These are phyloP conservation scores for Nemotelus nigrinus DNA, from an alignment of 2,888 invertebrate species.

Conservation along the genomic window DNA sequence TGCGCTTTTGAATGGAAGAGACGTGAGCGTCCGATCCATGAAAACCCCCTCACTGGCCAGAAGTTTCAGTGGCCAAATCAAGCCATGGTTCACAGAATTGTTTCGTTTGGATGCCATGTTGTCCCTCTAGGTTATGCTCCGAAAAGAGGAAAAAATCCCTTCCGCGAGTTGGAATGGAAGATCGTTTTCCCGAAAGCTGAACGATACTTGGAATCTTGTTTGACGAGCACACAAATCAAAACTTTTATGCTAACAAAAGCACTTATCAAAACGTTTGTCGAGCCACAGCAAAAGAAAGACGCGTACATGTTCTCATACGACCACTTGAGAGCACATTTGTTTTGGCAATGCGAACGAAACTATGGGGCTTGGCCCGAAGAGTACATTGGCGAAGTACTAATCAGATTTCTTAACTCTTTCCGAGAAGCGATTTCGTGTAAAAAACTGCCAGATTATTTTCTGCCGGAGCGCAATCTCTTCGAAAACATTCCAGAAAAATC, in stretches of 20 bases:
- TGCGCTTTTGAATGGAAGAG: constrained; percentile 75
- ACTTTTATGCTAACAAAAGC: constrained; percentile 75
- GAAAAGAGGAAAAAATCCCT: constrained; percentile 70
- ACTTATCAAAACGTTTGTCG: constrained; percentile 78
- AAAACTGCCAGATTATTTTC: constrained; percentile 77
- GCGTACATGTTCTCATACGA: constrained; percentile 73
- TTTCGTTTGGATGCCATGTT: constrained; percentile 74
- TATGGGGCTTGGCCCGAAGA: constrained; percentile 79
- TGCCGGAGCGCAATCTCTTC: constrained; percentile 77
- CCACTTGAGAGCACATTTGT: constrained; percentile 78
- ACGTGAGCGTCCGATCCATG: constrained; percentile 69
- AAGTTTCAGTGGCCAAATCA: constrained; percentile 76
- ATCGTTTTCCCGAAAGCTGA: constrained; percentile 81
- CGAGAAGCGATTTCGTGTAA: constrained; percentile 71
- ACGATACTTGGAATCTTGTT: constrained; percentile 75
- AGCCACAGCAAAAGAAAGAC: constrained; percentile 70
- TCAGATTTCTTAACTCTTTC: constrained; percentile 72
- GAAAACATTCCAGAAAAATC: constrained; percentile 74
- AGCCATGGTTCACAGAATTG: constrained; percentile 73
- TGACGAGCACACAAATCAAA: constrained; percentile 77
- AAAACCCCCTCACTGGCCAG: constrained; percentile 69
- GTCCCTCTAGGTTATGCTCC: constrained; percentile 77
- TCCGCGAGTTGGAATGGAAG: constrained; percentile 80
- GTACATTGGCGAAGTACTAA: constrained; percentile 74
- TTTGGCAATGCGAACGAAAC: constrained; percentile 81